Conservation (phyloP, 2,113 vertebrate genomes). For the Syngnathus floridae region DNA sequence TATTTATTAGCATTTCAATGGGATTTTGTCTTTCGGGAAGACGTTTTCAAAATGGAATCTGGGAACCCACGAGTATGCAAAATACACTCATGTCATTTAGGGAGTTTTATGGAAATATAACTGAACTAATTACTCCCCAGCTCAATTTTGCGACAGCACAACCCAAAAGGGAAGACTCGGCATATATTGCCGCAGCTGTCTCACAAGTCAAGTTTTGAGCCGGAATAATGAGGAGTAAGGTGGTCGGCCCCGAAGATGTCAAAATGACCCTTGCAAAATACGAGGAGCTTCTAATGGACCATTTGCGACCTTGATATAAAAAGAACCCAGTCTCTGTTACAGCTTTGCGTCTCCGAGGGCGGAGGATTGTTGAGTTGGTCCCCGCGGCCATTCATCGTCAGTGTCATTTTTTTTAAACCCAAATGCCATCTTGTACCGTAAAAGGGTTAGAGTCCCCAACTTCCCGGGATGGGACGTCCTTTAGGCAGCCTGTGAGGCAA, state of each 20-base stretch:
- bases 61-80: background rate
- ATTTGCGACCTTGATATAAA: background rate
- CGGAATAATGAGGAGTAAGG: background rate
- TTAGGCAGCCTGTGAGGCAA: constrained; percentile 1
- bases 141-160: background rate
- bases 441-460: background rate
- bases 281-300: background rate
- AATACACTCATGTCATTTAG: background rate
- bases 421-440: background rate
- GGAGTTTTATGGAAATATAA: too few relatives aligned
- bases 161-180: background rate
- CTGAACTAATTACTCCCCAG: too few relatives aligned
- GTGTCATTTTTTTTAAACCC: background rate
- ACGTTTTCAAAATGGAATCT: too few relatives aligned
- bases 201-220: background rate
- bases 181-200: background rate
- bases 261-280: background rate
- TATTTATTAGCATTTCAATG: background rate
- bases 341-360: background rate
- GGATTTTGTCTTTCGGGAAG: background rate
- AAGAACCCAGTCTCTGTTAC: background rate
- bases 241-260: background rate
- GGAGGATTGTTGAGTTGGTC: background rate
- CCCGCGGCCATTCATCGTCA: background rate
- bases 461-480: constrained; percentile 1